Evolutionary conservation across 2,113 vertebrate species (phyloP).

Genomic region (Calidris pygmaea): DNA sequence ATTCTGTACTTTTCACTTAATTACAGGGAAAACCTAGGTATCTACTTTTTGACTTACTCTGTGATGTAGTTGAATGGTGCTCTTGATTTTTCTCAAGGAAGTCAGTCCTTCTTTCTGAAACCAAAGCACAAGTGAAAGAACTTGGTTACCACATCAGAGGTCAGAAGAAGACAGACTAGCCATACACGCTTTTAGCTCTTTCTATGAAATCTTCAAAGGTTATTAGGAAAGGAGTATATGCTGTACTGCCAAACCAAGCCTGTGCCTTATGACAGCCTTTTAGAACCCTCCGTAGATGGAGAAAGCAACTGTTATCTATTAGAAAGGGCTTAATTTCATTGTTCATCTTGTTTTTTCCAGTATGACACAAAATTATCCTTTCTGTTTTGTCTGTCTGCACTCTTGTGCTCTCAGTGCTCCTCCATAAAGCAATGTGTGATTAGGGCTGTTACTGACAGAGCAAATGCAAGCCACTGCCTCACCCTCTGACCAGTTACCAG

Average conservation of each 20-base stretch:
- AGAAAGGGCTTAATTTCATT: neutral
- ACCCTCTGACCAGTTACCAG: neutral
- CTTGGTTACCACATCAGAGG: neutral
- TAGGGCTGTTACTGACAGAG: neutral
- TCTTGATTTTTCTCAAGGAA: slow-evolving; percentile 9
- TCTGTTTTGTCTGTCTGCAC: neutral
- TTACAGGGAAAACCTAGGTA: neutral
- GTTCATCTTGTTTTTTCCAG: neutral
- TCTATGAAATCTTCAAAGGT: neutral
- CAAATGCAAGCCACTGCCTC: neutral
- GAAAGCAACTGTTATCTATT: neutral
- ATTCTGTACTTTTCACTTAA: neutral
- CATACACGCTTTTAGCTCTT: neutral
- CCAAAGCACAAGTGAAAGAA: neutral
- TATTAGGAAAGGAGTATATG: neutral
- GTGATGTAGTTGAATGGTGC: neutral
- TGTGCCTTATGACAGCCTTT: neutral
- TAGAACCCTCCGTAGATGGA: neutral
- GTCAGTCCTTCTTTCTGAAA: slow-evolving; percentile 38
- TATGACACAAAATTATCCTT: neutral
- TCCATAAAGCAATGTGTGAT: neutral
- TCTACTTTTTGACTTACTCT: neutral
- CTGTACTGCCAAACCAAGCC: neutral
- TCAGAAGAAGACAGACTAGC: neutral
- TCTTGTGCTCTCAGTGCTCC: neutral